Conservation (phyloP, 2,888 invertebrate species). For the Lepas anatifera region DNA sequence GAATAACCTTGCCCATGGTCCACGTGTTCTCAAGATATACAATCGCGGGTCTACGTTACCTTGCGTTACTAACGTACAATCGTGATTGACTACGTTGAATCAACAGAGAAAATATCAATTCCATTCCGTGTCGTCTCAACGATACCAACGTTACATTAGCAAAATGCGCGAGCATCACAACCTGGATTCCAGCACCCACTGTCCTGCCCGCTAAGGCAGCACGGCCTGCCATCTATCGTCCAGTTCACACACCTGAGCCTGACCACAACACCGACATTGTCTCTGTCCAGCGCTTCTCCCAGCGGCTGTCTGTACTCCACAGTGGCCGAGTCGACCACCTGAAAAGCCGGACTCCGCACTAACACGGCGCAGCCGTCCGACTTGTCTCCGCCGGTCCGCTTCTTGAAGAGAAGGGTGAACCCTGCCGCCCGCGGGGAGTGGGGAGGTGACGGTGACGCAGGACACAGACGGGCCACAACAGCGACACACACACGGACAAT, state of each 20-base stretch:
- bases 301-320: conserved; percentile 52
- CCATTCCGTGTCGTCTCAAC: no score
- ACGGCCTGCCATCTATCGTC: neutral
- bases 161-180: no score
- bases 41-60: no score
- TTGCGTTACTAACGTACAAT: no score
- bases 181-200: no score
- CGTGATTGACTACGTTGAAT: no score
- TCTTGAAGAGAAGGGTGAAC: conserved; percentile 49
- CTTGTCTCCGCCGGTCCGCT: conserved; percentile 57
- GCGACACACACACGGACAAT: neutral
- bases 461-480: no score
- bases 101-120: no score
- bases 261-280: conserved; percentile 74
- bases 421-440: neutral
- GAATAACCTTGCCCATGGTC: no score
- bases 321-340: conserved; percentile 47
- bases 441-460: neutral
- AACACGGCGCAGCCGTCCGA: conserved; percentile 86
- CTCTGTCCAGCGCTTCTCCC: conserved; percentile 56
- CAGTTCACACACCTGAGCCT: conserved; percentile 52
- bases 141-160: no score
- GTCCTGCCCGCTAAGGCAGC: no score
- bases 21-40: no score
- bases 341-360: conserved; percentile 54